phyloP scores from a whole-genome alignment of 2,888 invertebrate genomes.

The Orthonychiurus folsomi region DNA sequence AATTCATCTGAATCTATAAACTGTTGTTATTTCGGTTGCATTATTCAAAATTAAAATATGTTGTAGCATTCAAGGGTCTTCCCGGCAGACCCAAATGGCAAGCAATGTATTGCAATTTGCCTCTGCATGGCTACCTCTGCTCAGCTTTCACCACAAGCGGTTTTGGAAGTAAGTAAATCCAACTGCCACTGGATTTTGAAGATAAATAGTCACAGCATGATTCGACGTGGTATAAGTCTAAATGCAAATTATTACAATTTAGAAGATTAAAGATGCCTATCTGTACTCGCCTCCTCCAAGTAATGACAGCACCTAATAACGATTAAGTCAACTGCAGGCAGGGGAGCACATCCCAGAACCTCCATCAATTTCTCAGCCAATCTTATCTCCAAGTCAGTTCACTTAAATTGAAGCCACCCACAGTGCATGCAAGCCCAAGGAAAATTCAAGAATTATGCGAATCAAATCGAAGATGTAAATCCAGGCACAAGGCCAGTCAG shows the following conservation, averaged over 20 bases:
- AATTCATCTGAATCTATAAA: no score
- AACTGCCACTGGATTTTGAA: neutral
- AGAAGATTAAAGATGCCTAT: neutral
- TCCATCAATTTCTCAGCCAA: neutral
- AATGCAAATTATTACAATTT: constrained; percentile 1
- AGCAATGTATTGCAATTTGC: no score
- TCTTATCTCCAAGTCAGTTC: neutral
- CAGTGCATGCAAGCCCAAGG: neutral
- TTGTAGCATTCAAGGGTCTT: no score
- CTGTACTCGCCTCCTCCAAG: neutral
- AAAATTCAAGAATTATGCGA: neutral
- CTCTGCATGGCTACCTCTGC: no score
- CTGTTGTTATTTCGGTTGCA: no score
- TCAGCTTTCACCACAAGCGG: no score
- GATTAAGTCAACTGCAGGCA: neutral
- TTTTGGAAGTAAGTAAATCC: no score
- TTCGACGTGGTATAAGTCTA: neutral
- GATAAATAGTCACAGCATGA: neutral
- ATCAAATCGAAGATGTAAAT: neutral
- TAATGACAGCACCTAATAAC: neutral
- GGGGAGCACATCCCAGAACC: no score
- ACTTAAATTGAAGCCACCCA: neutral
- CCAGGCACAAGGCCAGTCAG: no score
- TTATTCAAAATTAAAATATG: no score
- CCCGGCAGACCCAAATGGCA: no score